Conservation (phyloP, 1,140 invertebrate genomes). For the Trichogramma pretiosum region DNA sequence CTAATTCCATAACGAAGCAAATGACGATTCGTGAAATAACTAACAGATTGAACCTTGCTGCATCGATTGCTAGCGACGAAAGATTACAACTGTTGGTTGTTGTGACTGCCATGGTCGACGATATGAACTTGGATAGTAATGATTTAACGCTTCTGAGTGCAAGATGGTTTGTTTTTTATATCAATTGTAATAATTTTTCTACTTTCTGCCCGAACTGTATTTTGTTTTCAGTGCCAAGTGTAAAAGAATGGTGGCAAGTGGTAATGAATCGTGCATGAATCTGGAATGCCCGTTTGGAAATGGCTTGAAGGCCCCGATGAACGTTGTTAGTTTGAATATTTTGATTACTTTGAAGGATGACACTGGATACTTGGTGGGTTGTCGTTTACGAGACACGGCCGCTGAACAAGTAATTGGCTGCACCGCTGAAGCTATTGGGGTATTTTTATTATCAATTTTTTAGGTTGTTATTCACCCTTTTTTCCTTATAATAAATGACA, state of each 20-base stretch:
- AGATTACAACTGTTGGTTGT: conserved; percentile 40
- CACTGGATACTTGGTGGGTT: conserved; percentile 41
- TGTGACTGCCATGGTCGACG: conserved; percentile 36
- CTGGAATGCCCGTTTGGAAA: conserved; percentile 42
- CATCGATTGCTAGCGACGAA: conserved; percentile 10
- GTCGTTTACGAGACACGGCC: conserved; percentile 31
- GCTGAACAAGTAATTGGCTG: conserved; percentile 35
- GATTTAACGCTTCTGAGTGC: conserved; percentile 22
- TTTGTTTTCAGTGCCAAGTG: conserved; percentile 34
- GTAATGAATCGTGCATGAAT: conserved; percentile 40
- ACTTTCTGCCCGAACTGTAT: background rate
- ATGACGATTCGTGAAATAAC: conserved; percentile 44
- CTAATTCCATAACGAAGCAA: conserved; percentile 36
- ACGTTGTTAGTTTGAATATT: conserved; percentile 30
- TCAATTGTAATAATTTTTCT: background rate
- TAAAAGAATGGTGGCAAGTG: conserved; percentile 27
- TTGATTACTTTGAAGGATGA: conserved; percentile 42
- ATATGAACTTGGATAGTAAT: conserved; percentile 39
- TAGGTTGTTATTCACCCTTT: background rate
- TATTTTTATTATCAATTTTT: conserved; percentile 14
- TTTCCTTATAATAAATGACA: too few relatives aligned
- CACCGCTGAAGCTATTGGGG: conserved; percentile 30
- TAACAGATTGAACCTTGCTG: conserved; percentile 27
- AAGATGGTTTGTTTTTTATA: conserved; percentile 28
- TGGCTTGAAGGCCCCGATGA: conserved; percentile 30